These are phyloP conservation scores for Aptenodytes patagonicus DNA, from an alignment of 2,113 vertebrate species.

Conservation along the genomic window DNA sequence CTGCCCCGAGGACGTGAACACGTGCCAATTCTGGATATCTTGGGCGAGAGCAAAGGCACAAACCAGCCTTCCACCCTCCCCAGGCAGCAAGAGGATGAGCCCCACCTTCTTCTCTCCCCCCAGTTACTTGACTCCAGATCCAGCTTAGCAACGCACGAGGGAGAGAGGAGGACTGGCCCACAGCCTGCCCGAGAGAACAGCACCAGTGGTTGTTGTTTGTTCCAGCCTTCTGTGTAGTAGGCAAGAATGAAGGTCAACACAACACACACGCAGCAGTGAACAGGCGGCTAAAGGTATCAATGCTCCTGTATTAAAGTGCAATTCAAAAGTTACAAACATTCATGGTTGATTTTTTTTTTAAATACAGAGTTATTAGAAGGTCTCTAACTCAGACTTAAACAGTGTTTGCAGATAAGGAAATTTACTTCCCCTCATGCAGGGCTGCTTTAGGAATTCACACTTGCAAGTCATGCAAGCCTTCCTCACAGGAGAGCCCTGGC, in stretches of 20 bases:
- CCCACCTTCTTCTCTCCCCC: not conserved
- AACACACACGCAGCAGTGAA: not conserved
- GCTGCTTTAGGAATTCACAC: conserved; percentile 5
- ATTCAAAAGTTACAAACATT: conserved; percentile 62
- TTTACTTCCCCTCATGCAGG: not conserved
- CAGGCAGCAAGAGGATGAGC: not conserved
- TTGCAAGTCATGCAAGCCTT: not conserved
- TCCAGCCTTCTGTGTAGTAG: not conserved
- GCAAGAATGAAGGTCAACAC: not conserved
- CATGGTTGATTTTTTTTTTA: not conserved
- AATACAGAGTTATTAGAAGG: conserved; percentile 18
- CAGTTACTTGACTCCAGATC: not conserved
- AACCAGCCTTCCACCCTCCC: not conserved
- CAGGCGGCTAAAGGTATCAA: conserved; percentile 48
- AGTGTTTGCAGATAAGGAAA: not conserved
- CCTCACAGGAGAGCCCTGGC: not conserved
- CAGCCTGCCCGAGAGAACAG: fast-evolving
- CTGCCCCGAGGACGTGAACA: fast-evolving
- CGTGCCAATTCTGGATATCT: not conserved
- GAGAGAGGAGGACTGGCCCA: not conserved
- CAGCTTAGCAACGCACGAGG: not conserved
- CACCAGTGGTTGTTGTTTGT: not conserved
- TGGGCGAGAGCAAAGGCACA: not conserved
- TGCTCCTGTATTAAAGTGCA: conserved; percentile 73
- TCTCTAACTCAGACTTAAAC: not conserved